These are phyloP conservation scores for Leptogaster cylindrica DNA, from an alignment of 2,888 invertebrate species.

Conservation along the genomic window DNA sequence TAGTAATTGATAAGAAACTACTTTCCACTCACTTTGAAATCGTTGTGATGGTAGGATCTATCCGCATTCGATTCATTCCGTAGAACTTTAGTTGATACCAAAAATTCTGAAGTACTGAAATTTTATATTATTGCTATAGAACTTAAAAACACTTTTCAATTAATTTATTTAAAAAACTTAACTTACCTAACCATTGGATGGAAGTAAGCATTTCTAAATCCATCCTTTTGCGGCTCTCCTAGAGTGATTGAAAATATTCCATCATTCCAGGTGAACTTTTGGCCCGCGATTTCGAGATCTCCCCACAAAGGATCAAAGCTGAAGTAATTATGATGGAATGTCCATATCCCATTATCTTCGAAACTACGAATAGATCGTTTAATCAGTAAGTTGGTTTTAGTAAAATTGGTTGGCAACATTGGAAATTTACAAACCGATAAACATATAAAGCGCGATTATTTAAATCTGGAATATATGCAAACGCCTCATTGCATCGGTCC, in stretches of 20 bases:
- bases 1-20: background rate
- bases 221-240: conserved; percentile 64
- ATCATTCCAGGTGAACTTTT: conserved; percentile 79
- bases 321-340: conserved; percentile 76
- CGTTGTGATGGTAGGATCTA: conserved; percentile 64
- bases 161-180: background rate
- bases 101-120: conserved; percentile 71
- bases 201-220: conserved; percentile 73
- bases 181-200: conserved; percentile 71
- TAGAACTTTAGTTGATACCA: conserved; percentile 70
- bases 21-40: conserved; percentile 62
- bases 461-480: conserved; percentile 71
- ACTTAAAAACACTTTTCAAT: too few species aligned
- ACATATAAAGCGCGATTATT: conserved; percentile 57
- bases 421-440: conserved; percentile 55
- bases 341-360: conserved; percentile 70
- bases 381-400: background rate
- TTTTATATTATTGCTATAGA: too few species aligned
- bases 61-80: conserved; percentile 65
- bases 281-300: conserved; percentile 71
- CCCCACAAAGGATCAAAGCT: conserved; percentile 74
- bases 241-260: conserved; percentile 77
- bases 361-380: conserved; percentile 64
- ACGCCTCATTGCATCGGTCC: conserved; percentile 68
- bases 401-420: background rate